These are phyloP conservation scores for Caenorhabditis auriculariae DNA, from an alignment of 2,888 invertebrate genomes.

Conservation along the genomic window DNA sequence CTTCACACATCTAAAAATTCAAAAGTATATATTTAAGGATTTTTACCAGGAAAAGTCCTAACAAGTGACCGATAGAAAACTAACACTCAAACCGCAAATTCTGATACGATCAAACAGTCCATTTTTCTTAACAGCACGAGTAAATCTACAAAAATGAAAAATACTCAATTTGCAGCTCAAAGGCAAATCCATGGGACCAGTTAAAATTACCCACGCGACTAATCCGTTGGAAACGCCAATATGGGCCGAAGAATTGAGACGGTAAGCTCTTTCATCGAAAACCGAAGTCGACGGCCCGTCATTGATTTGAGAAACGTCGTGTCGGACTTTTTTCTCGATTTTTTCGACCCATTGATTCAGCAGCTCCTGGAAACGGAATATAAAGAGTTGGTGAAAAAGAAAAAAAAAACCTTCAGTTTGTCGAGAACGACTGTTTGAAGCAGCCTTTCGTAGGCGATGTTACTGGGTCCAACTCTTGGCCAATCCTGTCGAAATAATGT, in stretches of 20 bases:
- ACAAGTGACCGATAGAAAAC: neutral
- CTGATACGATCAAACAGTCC: no score
- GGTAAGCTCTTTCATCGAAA: constrained; percentile 18
- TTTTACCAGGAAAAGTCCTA: neutral
- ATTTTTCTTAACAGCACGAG: neutral
- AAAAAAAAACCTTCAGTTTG: constrained; percentile 25
- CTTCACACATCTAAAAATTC: constrained; percentile 13
- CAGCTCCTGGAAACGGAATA: constrained; percentile 4
- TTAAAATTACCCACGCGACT: constrained; percentile 10
- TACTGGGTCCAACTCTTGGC: constrained; percentile 42
- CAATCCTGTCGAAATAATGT: constrained; percentile 33
- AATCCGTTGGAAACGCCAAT: constrained; percentile 24
- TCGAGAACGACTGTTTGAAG: constrained; percentile 29
- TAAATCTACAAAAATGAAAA: neutral
- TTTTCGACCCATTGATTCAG: constrained; percentile 17
- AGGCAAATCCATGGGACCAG: neutral
- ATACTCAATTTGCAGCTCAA: neutral
- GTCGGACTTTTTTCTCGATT: constrained; percentile 11
- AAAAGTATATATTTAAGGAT: neutral
- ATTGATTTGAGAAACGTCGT: constrained; percentile 11
- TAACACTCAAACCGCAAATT: neutral
- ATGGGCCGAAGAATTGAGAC: constrained; percentile 21
- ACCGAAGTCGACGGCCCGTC: constrained; percentile 20
- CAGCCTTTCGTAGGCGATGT: constrained; percentile 27
- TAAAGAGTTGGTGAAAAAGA: neutral